phyloP scores from a whole-genome alignment of 2,888 invertebrate genomes.

The Apodemia duryi region DNA sequence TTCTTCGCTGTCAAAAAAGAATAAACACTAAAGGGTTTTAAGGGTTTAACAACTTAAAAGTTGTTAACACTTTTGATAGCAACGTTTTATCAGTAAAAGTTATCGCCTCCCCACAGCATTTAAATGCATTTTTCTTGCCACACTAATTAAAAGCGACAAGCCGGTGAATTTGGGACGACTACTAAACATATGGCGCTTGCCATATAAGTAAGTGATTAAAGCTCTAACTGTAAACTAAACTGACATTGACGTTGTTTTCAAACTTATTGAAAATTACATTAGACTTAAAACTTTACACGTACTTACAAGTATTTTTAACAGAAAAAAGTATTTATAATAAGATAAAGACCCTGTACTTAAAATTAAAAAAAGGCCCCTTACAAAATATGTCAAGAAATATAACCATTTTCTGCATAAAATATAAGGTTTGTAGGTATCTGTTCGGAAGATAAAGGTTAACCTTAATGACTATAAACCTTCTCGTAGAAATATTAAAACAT shows the following conservation, averaged over 20 bases:
- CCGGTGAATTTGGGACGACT: not conserved
- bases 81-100: not conserved
- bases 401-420: too few relatives aligned
- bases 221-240: constrained; percentile 24
- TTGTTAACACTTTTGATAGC: constrained; percentile 1
- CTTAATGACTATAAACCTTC: too few relatives aligned
- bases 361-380: too few relatives aligned
- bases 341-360: too few relatives aligned
- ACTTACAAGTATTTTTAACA: too few relatives aligned
- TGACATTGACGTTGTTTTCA: constrained; percentile 32
- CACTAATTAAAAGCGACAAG: constrained; percentile 29
- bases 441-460: too few relatives aligned
- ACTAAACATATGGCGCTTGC: constrained; percentile 12
- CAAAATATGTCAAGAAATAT: too few relatives aligned
- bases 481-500: too few relatives aligned
- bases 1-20: not conserved
- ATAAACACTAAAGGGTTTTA: not conserved
- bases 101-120: not conserved
- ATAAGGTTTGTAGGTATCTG: too few relatives aligned
- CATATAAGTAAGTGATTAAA: constrained; percentile 16
- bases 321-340: too few relatives aligned
- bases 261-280: not conserved
- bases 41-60: not conserved
- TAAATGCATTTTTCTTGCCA: constrained; percentile 7
- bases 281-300: too few relatives aligned